These are phyloP conservation scores for Amblyopsis rosae DNA, from an alignment of 2,113 vertebrate genomes.

Conservation along the genomic window DNA sequence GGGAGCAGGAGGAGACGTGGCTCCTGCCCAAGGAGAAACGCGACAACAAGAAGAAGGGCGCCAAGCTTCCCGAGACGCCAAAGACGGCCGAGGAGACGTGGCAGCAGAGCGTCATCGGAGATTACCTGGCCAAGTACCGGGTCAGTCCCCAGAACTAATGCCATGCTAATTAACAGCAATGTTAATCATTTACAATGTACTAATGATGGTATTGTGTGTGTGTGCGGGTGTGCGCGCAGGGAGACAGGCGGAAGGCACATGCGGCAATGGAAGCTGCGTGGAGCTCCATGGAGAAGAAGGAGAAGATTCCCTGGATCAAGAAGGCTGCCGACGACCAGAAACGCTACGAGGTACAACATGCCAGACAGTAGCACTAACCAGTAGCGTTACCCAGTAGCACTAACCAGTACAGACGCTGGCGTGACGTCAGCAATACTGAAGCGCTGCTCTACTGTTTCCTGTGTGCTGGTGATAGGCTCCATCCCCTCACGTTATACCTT, in stretches of 20 bases:
- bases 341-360: constrained; percentile 78
- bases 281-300: constrained; percentile 84
- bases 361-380: constrained; percentile 57
- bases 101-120: constrained; percentile 79
- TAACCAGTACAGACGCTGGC: neutral
- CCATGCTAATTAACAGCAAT: neutral
- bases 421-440: neutral
- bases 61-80: constrained; percentile 75
- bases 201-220: neutral
- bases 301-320: constrained; percentile 84
- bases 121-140: constrained; percentile 79
- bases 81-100: constrained; percentile 81
- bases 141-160: constrained; percentile 47
- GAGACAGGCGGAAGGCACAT: constrained; percentile 78
- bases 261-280: constrained; percentile 76
- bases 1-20: constrained; percentile 73
- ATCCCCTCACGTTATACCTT: constrained; percentile 8
- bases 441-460: neutral
- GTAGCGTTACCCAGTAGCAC: constrained; percentile 30
- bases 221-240: constrained; percentile 48
- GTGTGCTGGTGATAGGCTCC: neutral
- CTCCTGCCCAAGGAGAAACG: constrained; percentile 58
- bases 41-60: constrained; percentile 60
- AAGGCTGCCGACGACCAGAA: constrained; percentile 84
- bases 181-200: neutral